Conservation (phyloP, 2,113 vertebrate genomes). For the Myotis davidii region DNA sequence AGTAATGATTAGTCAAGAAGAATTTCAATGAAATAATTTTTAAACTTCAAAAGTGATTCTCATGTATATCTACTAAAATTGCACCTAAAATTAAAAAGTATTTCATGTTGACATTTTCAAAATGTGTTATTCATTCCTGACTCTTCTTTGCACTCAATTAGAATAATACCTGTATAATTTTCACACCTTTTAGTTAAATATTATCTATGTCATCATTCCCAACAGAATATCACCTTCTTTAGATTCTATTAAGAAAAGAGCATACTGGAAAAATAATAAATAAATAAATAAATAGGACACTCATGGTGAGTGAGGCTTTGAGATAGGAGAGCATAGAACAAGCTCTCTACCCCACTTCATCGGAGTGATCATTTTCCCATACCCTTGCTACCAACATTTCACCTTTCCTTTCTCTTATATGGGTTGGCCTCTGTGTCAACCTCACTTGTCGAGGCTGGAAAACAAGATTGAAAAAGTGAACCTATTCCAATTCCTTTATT, state of each 20-base stretch:
- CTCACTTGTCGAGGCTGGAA: neutral
- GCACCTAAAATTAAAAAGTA: conserved; percentile 24
- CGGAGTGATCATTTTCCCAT: neutral
- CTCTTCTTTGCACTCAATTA: conserved; percentile 12
- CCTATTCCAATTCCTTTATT: neutral
- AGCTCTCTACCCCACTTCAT: neutral
- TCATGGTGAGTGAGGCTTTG: neutral
- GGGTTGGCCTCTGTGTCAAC: neutral
- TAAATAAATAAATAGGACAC: neutral
- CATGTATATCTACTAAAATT: neutral
- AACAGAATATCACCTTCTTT: neutral
- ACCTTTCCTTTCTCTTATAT: neutral
- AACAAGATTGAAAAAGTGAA: neutral
- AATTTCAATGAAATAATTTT: conserved; percentile 28
- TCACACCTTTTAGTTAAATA: neutral
- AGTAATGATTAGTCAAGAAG: neutral
- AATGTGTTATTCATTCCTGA: conserved; percentile 12
- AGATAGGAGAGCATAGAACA: neutral
- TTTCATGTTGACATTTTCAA: conserved; percentile 45
- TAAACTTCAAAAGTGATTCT: neutral
- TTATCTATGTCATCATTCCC: neutral
- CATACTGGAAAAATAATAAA: neutral
- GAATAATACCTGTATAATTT: neutral
- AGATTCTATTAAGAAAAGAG: neutral
- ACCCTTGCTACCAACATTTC: neutral